These are phyloP conservation scores for Amphiura filiformis DNA, from an alignment of 35 echinoderm and acorn worm species.

Conservation along the genomic window DNA sequence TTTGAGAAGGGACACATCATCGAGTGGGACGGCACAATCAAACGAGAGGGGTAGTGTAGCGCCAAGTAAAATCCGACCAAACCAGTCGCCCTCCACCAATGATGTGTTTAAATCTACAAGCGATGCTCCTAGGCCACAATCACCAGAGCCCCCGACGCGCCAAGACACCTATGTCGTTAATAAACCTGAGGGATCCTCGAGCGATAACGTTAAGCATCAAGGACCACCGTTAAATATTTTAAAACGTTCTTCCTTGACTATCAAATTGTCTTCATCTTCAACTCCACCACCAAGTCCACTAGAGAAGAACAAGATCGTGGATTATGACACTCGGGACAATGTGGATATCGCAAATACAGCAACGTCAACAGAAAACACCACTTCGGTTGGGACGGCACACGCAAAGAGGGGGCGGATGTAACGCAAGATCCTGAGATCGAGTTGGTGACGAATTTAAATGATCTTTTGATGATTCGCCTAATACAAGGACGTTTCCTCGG, in stretches of 20 bases:
- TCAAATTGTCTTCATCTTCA: neutral
- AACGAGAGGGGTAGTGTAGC: too few species aligned
- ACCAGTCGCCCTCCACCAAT: too few species aligned
- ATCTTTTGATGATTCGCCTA: neutral
- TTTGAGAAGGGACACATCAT: too few species aligned
- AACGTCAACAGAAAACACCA: too few species aligned
- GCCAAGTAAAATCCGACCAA: too few species aligned
- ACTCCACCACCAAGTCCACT: neutral
- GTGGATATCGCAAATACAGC: too few species aligned
- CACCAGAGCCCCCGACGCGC: neutral
- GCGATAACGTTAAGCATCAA: neutral
- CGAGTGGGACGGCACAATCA: too few species aligned
- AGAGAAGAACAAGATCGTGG: neutral
- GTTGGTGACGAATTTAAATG: neutral
- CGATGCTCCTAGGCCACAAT: too few species aligned
- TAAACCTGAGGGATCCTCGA: neutral
- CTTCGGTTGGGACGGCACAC: too few species aligned
- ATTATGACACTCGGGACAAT: too few species aligned
- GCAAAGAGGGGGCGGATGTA: too few species aligned
- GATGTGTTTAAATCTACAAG: too few species aligned
- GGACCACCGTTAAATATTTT: neutral
- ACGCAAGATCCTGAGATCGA: neutral
- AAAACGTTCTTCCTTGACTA: neutral
- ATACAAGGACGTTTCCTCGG: neutral
- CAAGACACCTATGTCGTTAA: neutral